Conservation (phyloP, 2,113 vertebrate species). For the Holacanthus passer region DNA sequence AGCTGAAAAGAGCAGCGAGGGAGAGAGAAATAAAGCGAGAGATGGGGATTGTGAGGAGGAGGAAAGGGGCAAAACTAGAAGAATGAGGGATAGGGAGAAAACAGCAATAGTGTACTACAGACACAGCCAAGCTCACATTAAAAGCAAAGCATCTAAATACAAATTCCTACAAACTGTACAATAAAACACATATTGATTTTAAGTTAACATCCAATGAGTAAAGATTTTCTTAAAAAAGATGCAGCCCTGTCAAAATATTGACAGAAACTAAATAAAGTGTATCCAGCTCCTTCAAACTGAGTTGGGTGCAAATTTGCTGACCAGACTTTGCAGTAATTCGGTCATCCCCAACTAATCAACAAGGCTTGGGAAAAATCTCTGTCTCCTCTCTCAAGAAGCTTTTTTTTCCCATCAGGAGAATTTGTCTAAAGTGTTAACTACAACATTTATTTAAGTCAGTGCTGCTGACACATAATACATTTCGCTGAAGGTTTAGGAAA, state of each 20-base stretch:
- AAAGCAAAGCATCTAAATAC: constrained; percentile 30
- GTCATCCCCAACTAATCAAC: neutral
- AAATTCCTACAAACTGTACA: neutral
- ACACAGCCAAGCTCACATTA: constrained; percentile 47
- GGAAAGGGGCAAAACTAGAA: constrained; percentile 22
- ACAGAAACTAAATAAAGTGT: neutral
- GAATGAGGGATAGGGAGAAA: constrained; percentile 33
- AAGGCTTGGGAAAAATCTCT: constrained; percentile 8
- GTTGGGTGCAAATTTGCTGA: neutral
- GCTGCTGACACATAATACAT: neutral
- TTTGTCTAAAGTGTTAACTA: constrained; percentile 2
- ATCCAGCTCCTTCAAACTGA: neutral
- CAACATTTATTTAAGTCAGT: neutral
- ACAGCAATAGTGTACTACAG: constrained; percentile 26
- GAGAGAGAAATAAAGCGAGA: constrained; percentile 52
- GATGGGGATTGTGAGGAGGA: constrained; percentile 25
- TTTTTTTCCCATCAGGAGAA: neutral
- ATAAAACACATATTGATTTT: constrained; percentile 12
- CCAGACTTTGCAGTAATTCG: neutral
- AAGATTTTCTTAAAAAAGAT: neutral
- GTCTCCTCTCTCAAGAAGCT: neutral
- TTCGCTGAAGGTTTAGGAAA: neutral
- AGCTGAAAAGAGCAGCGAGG: constrained; percentile 75
- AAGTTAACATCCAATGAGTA: neutral
- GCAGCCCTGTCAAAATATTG: neutral